A percentile compares a stretch with the other conserved stretches of the same genome.
These are phyloP conservation scores for Notarius quadriscutis DNA, from an alignment of 2,113 vertebrate genomes.

Conservation along the genomic window DNA sequence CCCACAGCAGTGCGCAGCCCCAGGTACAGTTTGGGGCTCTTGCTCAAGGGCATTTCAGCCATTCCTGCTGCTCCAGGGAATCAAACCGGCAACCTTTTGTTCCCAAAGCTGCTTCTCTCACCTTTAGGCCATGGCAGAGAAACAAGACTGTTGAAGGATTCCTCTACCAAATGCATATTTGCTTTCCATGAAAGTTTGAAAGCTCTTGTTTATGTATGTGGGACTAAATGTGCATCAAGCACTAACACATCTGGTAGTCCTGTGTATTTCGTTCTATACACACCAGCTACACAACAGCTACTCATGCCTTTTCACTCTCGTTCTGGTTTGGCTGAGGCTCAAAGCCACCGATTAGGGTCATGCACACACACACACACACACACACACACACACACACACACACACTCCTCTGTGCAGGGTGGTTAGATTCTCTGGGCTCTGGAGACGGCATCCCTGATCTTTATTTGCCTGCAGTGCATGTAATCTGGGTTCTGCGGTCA, in stretches of 20 bases:
- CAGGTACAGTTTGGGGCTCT: too few relatives aligned
- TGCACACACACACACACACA: constrained; percentile 4
- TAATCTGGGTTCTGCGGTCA: constrained; percentile 42
- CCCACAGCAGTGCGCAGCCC: too few relatives aligned
- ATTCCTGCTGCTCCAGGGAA: too few relatives aligned
- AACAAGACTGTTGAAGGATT: background rate
- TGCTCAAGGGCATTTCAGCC: too few relatives aligned
- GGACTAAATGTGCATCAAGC: constrained; percentile 18
- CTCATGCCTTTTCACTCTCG: constrained; percentile 16
- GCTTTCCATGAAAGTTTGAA: background rate
- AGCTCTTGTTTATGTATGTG: constrained; percentile 27
- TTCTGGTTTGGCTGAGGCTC: constrained; percentile 45
- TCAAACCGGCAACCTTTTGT: too few relatives aligned
- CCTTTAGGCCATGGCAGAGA: too few relatives aligned
- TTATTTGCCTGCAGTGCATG: constrained; percentile 39
- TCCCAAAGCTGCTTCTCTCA: too few relatives aligned
- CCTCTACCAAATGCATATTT: background rate
- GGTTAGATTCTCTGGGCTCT: constrained; percentile 30
- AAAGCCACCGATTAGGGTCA: constrained; percentile 44
- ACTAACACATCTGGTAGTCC: constrained; percentile 29
- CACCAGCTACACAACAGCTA: constrained; percentile 5
- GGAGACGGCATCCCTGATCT: constrained; percentile 37
- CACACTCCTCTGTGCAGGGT: background rate
- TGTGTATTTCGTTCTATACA: background rate
- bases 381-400: background rate